Evolutionary conservation across 1,140 invertebrate genomes (phyloP).

Genomic region (Dermatophagoides farinae): DNA sequence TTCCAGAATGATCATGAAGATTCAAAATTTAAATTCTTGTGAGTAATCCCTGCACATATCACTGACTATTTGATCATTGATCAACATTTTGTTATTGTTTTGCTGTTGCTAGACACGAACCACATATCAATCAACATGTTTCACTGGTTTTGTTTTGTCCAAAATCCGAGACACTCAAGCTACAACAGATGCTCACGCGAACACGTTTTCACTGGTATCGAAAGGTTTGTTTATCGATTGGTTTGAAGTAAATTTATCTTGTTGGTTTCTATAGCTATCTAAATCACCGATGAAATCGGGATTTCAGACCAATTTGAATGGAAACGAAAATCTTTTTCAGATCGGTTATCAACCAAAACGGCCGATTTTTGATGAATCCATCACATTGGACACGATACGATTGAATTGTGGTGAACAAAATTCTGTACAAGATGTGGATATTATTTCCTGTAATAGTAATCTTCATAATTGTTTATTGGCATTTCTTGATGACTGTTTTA

Average conservation of each 20-base stretch:
- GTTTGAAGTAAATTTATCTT: not conserved
- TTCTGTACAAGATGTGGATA: not conserved
- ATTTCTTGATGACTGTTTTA: slow-evolving; percentile 2
- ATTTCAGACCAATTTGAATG: not conserved
- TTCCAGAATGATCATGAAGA: too few relatives aligned
- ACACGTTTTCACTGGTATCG: not conserved
- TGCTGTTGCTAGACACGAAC: too few relatives aligned
- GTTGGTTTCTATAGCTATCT: not conserved
- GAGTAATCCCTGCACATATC: too few relatives aligned
- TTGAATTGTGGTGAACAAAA: not conserved
- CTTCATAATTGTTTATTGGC: not conserved
- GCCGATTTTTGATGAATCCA: not conserved
- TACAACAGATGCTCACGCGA: not conserved
- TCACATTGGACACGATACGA: not conserved
- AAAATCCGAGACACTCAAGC: not conserved
- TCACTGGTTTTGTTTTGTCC: not conserved
- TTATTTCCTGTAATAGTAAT: not conserved
- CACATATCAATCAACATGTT: not conserved
- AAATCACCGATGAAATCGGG: slow-evolving; percentile 4
- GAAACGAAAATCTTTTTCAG: not conserved
- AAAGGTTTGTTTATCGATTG: not conserved
- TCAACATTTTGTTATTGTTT: too few relatives aligned
- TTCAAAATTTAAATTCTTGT: too few relatives aligned
- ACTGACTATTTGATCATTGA: too few relatives aligned
- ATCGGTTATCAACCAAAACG: not conserved